Evolutionary conservation across 2,113 vertebrate genomes (phyloP).

Genomic region (Mastomys natalensis): DNA sequence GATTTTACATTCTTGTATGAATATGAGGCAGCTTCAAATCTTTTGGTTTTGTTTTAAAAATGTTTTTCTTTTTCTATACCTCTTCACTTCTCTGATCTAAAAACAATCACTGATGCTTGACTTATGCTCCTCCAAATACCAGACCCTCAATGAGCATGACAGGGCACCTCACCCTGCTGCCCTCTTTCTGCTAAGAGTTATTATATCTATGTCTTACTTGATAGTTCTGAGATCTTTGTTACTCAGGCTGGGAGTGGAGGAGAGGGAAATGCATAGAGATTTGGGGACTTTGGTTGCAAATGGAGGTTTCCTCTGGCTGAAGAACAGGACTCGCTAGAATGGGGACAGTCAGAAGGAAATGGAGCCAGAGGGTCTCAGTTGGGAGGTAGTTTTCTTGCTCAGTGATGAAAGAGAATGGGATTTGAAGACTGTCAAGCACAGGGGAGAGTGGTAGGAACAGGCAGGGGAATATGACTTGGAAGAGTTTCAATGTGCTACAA

Average conservation of each 20-base stretch:
- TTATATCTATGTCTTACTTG: background rate
- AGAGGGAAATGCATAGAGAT: background rate
- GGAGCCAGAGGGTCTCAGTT: accelerated
- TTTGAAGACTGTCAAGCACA: background rate
- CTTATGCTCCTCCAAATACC: background rate
- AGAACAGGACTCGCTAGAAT: background rate
- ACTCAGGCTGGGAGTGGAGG: background rate
- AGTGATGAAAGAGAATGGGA: background rate
- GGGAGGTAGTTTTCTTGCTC: background rate
- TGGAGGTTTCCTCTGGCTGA: background rate
- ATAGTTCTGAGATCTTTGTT: background rate
- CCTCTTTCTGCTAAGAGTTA: background rate
- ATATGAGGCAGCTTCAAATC: background rate
- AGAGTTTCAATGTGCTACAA: background rate
- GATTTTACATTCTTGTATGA: background rate
- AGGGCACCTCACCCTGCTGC: accelerated
- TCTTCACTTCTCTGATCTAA: background rate
- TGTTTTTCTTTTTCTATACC: background rate
- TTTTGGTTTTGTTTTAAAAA: slow-evolving; percentile 25
- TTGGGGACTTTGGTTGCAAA: background rate
- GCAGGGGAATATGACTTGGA: background rate
- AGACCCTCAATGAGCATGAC: accelerated
- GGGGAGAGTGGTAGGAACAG: background rate
- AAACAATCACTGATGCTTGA: background rate
- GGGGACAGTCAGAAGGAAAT: background rate